These are phyloP conservation scores for Tragelaphus eurycerus DNA, from an alignment of 2,797 vertebrate genomes.

Conservation along the genomic window DNA sequence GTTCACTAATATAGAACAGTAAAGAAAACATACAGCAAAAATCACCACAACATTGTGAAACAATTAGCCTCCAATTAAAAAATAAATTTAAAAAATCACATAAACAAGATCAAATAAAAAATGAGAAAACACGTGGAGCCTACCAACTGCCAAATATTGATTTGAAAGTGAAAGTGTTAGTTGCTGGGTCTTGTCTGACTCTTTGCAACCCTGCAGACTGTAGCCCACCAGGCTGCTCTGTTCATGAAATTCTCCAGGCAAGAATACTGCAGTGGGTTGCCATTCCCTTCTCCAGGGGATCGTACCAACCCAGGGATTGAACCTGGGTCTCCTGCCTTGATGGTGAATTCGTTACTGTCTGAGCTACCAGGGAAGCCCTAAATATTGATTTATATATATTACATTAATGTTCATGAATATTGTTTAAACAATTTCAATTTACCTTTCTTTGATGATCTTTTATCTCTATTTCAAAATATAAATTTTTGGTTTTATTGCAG, in stretches of 20 bases:
- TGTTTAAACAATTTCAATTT: background rate
- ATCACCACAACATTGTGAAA: background rate
- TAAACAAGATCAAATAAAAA: background rate
- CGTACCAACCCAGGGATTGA: background rate
- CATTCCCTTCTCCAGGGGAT: background rate
- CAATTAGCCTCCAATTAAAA: background rate
- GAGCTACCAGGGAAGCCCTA: background rate
- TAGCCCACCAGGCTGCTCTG: background rate
- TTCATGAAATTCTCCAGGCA: background rate
- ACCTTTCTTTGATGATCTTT: background rate
- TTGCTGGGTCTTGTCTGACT: background rate
- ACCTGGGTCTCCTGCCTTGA: background rate
- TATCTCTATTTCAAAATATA: background rate
- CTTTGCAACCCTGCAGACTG: background rate
- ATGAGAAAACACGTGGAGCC: background rate
- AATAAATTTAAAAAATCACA: background rate
- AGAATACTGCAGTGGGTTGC: background rate
- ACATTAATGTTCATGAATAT: slow-evolving; percentile 11
- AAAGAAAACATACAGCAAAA: background rate
- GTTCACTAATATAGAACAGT: background rate
- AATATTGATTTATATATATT: background rate
- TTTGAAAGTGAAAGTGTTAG: background rate
- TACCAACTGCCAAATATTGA: background rate
- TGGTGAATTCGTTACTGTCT: background rate
- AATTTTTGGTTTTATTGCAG: background rate